These are phyloP conservation scores for Heliconius himera DNA, from an alignment of 1,140 invertebrate species.

Conservation along the genomic window DNA sequence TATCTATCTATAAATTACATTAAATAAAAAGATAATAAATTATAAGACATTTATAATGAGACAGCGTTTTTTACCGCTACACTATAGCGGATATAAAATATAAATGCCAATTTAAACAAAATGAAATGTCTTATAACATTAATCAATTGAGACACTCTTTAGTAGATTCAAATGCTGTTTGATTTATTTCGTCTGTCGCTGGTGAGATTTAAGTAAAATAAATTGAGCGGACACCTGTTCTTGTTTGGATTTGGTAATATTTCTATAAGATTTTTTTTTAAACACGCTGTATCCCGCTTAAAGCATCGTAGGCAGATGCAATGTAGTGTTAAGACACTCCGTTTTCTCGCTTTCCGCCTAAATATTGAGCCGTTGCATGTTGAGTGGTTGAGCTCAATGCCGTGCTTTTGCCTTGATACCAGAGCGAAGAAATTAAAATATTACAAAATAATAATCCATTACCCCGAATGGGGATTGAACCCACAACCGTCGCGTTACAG, in stretches of 20 bases:
- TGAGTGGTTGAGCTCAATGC: no score
- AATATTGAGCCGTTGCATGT: no score
- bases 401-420: no score
- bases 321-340: background rate
- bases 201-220: conserved; percentile 6
- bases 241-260: background rate
- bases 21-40: background rate
- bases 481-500: no score
- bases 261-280: background rate
- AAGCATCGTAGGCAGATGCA: background rate
- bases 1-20: background rate
- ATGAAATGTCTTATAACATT: conserved; percentile 17
- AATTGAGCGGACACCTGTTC: conserved; percentile 1
- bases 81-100: background rate
- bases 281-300: background rate
- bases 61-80: conserved; percentile 11
- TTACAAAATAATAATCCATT: no score
- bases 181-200: conserved; percentile 10
- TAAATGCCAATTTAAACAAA: conserved; percentile 19
- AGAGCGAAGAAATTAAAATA: no score
- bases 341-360: background rate
- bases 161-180: conserved; percentile 10
- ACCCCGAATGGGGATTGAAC: no score
- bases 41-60: conserved; percentile 6
- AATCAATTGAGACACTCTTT: conserved; percentile 20